Evolutionary conservation across 2,797 vertebrate species (phyloP), one percentile per base, ranked within the genome.

Genomic region (Glossophaga mutica): DNA sequence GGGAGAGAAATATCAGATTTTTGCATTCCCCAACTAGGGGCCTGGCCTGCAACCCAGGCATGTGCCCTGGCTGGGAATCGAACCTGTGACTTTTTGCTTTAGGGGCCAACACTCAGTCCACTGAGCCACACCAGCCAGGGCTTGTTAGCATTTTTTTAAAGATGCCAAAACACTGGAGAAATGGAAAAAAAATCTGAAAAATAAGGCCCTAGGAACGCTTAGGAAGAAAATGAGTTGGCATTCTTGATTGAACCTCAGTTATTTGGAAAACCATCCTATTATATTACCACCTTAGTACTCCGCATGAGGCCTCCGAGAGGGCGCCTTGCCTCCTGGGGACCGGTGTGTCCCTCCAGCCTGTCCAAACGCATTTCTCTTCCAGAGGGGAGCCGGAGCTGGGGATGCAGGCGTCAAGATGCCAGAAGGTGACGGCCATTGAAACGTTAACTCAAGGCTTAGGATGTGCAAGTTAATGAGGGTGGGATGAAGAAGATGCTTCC

Each of bases 71-170:
- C 57, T 12, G 4, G 57, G 24, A 59, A 59, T 59, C 1, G 24
- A 59, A 59, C 57, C 10, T 26, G 57, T 4, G 10, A 29, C 10
- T 10, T 59, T 59, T 59, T 12, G 24, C 9, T 59, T 59, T 12
- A 24, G 3, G 5, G 57, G 24, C 57, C 3, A 3, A 10, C 11
- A 12, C 57, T 59, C 57, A 11, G 2, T 59, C 24, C 57, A 29
- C 57, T 26, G 57, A 59, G 24, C 24, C 24, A 59, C 57, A 59
- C 10, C 57, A 26, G 24, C 57, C 57, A 59, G 57, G 55, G 9
- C 57, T 26, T 59, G 24, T 29, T 59, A 59, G 57, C 24, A 59
- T 82, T 97, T 85, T 57, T 90, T 90, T 21, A 78, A 95, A 95
- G 76, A 68, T 37, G 50, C 22, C 7, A 6, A 21, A 67, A 91